Evolutionary conservation across 2,797 vertebrate species (phyloP).

Genomic region (Alauda arvensis): DNA sequence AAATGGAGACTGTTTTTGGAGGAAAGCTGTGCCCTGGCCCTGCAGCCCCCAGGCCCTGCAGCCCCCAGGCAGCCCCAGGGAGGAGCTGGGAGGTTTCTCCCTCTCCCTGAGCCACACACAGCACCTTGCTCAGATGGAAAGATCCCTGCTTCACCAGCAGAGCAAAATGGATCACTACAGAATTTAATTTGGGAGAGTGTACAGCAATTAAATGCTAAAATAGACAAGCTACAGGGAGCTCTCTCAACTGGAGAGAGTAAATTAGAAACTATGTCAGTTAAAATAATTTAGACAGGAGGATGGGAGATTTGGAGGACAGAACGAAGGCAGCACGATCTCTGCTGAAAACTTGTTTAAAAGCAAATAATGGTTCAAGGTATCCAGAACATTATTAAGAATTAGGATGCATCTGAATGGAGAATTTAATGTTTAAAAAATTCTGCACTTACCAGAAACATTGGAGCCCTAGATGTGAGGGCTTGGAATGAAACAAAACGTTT

Average conservation of each 20-base stretch:
- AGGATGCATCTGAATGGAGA: slow-evolving; percentile 43
- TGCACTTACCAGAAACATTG: not conserved
- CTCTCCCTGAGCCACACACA: not conserved
- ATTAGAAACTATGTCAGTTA: slow-evolving; percentile 77
- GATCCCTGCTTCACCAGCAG: slow-evolving; percentile 72
- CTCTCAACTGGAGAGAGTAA: slow-evolving; percentile 77
- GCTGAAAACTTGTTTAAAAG: slow-evolving; percentile 53
- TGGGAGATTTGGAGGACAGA: slow-evolving; percentile 61
- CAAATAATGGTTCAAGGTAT: slow-evolving; percentile 47
- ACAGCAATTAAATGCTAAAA: slow-evolving; percentile 80
- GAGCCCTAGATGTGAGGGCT: not conserved
- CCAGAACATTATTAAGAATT: slow-evolving; percentile 54
- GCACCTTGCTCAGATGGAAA: slow-evolving; percentile 51
- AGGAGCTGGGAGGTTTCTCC: not conserved
- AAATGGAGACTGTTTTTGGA: not conserved
- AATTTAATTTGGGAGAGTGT: slow-evolving; percentile 77
- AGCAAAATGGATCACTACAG: slow-evolving; percentile 73
- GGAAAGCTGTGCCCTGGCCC: not conserved
- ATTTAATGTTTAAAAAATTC: slow-evolving; percentile 44
- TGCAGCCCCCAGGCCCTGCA: not conserved
- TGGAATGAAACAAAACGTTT: not conserved
- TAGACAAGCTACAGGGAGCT: slow-evolving; percentile 71
- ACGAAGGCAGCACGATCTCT: slow-evolving; percentile 43
- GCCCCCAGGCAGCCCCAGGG: not conserved
- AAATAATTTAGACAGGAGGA: slow-evolving; percentile 72